Percentiles rank a stretch among this genome's conserved stretches.
phyloP scores from a whole-genome alignment of 2,797 vertebrate species.

The Sebastolobus altivelis region DNA sequence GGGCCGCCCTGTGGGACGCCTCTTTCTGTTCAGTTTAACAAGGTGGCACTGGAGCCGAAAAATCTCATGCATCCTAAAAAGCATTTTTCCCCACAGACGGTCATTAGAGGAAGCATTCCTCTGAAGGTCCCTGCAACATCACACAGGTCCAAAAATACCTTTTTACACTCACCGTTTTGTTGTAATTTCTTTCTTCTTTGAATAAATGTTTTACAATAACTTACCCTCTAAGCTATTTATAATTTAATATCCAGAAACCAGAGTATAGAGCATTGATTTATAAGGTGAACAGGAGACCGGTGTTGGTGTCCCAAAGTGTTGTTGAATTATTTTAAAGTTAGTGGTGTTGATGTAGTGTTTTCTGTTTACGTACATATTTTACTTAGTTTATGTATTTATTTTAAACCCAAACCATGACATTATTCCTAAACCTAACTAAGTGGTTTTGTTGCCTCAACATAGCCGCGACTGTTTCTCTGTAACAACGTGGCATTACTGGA shows the following conservation, averaged over 20 bases:
- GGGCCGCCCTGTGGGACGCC: conserved; percentile 23
- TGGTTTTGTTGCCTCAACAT: too few relatives aligned
- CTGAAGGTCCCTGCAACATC: neutral
- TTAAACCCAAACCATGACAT: neutral
- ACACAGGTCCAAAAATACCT: neutral
- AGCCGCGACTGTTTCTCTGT: too few relatives aligned
- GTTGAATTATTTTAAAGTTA: too few relatives aligned
- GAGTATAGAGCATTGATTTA: neutral
- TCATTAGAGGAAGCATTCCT: conserved; percentile 20
- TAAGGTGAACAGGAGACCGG: neutral
- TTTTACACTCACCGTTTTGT: neutral
- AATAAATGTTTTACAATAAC: conserved; percentile 12
- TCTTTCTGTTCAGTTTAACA: conserved; percentile 50
- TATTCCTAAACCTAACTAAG: too few relatives aligned
- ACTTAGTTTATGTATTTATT: neutral
- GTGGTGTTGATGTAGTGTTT: too few relatives aligned
- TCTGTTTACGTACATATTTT: neutral
- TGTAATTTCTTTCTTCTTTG: neutral
- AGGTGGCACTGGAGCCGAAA: conserved; percentile 55
- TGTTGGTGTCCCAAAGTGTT: too few relatives aligned
- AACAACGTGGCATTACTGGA: too few relatives aligned
- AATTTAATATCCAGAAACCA: neutral
- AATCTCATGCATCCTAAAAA: conserved; percentile 62
- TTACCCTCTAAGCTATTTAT: too few relatives aligned
- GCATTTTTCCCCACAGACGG: conserved; percentile 15